Evolutionary conservation across 2,797 vertebrate genomes (phyloP).

Genomic region (Chloroceryle amazona): DNA sequence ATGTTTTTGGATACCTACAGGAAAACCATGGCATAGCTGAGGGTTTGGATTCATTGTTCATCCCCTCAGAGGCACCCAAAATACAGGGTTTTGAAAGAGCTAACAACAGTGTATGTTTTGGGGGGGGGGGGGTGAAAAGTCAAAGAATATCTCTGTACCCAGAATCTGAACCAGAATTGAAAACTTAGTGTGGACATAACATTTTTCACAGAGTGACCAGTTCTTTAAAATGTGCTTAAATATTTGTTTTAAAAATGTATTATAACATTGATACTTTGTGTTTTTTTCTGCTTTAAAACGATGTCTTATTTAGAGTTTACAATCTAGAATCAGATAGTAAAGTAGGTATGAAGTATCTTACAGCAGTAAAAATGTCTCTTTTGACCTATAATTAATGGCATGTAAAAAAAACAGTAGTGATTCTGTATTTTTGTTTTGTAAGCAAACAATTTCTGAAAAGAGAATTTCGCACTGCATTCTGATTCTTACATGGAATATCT

Average conservation of each 20-base stretch:
- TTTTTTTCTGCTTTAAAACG: neutral
- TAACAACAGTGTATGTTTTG: neutral
- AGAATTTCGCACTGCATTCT: neutral
- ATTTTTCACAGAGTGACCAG: fast-evolving
- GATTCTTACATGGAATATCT: neutral
- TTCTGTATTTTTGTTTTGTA: neutral
- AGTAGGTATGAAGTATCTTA: neutral
- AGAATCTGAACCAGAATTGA: neutral
- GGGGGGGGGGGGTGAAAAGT: neutral
- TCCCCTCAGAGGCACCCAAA: neutral
- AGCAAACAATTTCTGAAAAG: neutral
- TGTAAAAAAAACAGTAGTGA: neutral
- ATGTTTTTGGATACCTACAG: neutral
- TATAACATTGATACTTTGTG: neutral
- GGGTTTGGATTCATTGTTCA: neutral
- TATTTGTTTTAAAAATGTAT: neutral
- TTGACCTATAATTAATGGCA: neutral
- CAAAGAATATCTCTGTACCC: neutral
- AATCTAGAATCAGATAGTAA: neutral
- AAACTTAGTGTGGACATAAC: neutral
- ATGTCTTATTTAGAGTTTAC: neutral
- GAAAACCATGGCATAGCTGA: neutral
- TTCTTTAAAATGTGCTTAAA: neutral
- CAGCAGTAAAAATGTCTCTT: neutral
- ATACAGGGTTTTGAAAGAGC: neutral